Evolutionary conservation across 2,888 invertebrate genomes (phyloP).

Genomic region (Pristionchus arcanus): DNA sequence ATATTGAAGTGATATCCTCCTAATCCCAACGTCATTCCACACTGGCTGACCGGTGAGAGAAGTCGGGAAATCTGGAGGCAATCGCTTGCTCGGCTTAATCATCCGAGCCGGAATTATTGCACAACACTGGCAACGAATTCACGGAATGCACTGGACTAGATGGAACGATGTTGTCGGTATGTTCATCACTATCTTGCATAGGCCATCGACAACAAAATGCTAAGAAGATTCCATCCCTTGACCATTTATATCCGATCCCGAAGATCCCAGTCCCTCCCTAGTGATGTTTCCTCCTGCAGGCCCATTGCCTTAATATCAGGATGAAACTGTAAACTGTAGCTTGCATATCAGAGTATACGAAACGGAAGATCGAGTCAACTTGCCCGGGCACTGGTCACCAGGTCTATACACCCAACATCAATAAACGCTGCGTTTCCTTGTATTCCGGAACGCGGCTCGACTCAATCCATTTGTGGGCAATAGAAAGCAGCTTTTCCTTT

Average conservation of each 20-base stretch:
- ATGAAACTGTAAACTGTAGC: too few species aligned
- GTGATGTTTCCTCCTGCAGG: too few species aligned
- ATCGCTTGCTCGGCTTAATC: too few species aligned
- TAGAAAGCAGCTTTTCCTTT: background rate
- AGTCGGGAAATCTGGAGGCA: too few species aligned
- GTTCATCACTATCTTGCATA: too few species aligned
- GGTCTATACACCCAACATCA: background rate
- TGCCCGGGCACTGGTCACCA: background rate
- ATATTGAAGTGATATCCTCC: background rate
- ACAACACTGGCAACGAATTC: background rate
- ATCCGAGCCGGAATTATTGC: background rate
- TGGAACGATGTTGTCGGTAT: background rate
- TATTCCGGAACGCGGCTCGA: background rate
- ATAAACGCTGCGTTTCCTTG: background rate
- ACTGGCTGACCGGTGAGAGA: too few species aligned
- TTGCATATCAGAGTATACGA: too few species aligned
- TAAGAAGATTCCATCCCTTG: too few species aligned
- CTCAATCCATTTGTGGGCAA: background rate
- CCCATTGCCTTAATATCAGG: too few species aligned
- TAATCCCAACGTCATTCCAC: background rate
- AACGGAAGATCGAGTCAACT: background rate
- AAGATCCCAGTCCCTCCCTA: too few species aligned
- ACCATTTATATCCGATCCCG: too few species aligned
- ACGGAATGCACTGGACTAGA: background rate
- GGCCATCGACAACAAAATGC: too few species aligned